Percentiles rank a stretch among this genome's conserved stretches.
Evolutionary conservation across 2,888 invertebrate species (phyloP).

Genomic region (Phlogophora meticulosa): DNA sequence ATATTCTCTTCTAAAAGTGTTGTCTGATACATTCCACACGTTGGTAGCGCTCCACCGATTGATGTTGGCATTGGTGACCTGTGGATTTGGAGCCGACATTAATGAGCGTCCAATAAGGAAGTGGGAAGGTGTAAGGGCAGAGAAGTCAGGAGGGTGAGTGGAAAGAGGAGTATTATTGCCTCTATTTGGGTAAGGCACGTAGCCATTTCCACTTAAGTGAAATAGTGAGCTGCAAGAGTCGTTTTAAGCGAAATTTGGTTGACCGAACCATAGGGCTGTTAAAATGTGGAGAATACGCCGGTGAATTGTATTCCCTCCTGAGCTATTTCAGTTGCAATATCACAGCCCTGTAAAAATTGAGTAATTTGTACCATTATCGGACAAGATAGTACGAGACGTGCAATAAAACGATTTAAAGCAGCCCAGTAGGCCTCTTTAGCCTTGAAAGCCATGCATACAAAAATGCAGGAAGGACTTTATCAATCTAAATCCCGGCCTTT

Average conservation of each 20-base stretch:
- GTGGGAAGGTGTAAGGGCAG: slow-evolving; percentile 18
- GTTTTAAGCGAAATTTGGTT: slow-evolving; percentile 14
- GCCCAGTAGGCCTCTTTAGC: slow-evolving; percentile 39
- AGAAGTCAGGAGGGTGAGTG: slow-evolving; percentile 18
- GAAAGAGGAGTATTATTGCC: slow-evolving; percentile 20
- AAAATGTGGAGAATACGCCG: slow-evolving; percentile 16
- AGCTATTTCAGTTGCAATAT: slow-evolving; percentile 3
- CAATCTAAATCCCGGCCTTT: no score
- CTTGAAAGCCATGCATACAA: slow-evolving; percentile 25
- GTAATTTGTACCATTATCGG: slow-evolving; percentile 22
- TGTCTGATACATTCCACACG: no score
- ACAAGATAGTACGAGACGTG: slow-evolving; percentile 27
- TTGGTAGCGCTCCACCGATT: no score
- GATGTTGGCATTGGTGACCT: slow-evolving; percentile 11
- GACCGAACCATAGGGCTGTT: no score
- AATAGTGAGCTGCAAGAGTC: neutral
- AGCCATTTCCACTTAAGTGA: slow-evolving; percentile 26
- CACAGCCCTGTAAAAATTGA: slow-evolving; percentile 1
- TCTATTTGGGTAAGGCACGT: slow-evolving; percentile 32
- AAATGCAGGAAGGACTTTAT: slow-evolving; percentile 40
- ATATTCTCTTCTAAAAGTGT: no score
- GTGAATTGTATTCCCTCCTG: slow-evolving; percentile 26
- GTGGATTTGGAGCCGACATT: slow-evolving; percentile 13
- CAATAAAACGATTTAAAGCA: slow-evolving; percentile 35
- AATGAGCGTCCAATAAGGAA: slow-evolving; percentile 31